Evolutionary conservation across 2,113 vertebrate species (phyloP).

Genomic region (Leptobrachium leishanense): DNA sequence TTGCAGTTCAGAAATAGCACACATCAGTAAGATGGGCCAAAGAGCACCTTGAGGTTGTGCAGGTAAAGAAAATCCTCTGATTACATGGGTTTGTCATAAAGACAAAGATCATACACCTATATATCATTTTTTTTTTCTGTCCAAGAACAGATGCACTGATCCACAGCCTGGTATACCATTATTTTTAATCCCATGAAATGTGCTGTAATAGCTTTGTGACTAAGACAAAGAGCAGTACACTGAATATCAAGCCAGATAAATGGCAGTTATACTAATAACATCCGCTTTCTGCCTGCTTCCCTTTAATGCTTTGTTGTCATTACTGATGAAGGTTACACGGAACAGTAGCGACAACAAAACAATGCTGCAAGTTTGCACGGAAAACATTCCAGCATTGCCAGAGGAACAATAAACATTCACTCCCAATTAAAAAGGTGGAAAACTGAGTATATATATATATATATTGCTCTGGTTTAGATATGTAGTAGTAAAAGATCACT

Average conservation of each 20-base stretch:
- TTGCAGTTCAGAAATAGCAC: constrained; percentile 62
- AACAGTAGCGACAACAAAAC: too few species aligned
- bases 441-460: too few species aligned
- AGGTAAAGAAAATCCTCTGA: constrained; percentile 41
- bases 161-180: constrained; percentile 6
- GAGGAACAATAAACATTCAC: too few species aligned
- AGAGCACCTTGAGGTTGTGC: constrained; percentile 51
- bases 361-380: too few species aligned
- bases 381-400: too few species aligned
- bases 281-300: neutral
- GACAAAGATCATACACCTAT: constrained; percentile 44
- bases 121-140: constrained; percentile 7
- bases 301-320: neutral
- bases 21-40: constrained; percentile 55
- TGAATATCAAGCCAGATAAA: neutral
- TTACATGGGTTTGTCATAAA: constrained; percentile 47
- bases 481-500: too few species aligned
- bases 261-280: constrained; percentile 11
- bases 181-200: constrained; percentile 24
- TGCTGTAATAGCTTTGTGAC: constrained; percentile 7
- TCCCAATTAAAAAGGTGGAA: too few species aligned
- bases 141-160: constrained; percentile 17
- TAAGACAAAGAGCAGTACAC: constrained; percentile 4
- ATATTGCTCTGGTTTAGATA: too few species aligned
- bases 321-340: neutral